Percentiles rank a stretch among this genome's conserved stretches.
Evolutionary conservation across 1,140 invertebrate species (phyloP).

Genomic region (Sitodiplosis mosellana): DNA sequence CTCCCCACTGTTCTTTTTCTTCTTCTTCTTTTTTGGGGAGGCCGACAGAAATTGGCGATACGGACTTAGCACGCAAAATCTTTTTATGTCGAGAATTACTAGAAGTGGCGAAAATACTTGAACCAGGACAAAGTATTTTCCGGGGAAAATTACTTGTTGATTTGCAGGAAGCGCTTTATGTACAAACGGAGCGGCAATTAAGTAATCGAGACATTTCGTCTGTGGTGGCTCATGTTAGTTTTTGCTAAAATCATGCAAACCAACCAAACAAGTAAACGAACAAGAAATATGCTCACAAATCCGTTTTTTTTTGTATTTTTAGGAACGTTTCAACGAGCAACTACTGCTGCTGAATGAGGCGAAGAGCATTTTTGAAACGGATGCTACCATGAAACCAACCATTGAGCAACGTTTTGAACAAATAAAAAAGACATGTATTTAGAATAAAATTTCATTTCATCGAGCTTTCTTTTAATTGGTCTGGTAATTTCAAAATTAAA

Average conservation of each 20-base stretch:
- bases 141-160: slow-evolving; percentile 42
- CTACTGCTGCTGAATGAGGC: slow-evolving; percentile 33
- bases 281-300: too few relatives aligned
- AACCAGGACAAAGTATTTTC: slow-evolving; percentile 40
- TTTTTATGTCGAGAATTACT: slow-evolving; percentile 43
- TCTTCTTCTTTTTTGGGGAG: slow-evolving; percentile 14
- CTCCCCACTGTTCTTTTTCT: slow-evolving; percentile 1
- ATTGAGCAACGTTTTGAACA: slow-evolving; percentile 26
- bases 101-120: slow-evolving; percentile 36
- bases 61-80: slow-evolving; percentile 36
- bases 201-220: slow-evolving; percentile 30
- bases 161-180: slow-evolving; percentile 35
- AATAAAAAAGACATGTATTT: too few relatives aligned
- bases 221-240: slow-evolving; percentile 27
- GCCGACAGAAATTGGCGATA: slow-evolving; percentile 39
- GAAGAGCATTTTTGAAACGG: slow-evolving; percentile 30
- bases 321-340: slow-evolving; percentile 30
- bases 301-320: slow-evolving; percentile 9
- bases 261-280: too few relatives aligned
- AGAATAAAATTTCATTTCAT: too few relatives aligned
- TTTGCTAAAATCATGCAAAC: too few relatives aligned
- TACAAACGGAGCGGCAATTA: slow-evolving; percentile 31
- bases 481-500: too few relatives aligned
- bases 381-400: slow-evolving; percentile 33
- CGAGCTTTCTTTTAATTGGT: too few relatives aligned